These are phyloP conservation scores for Amazona ochrocephala DNA, from an alignment of 2,797 vertebrate species.

Conservation along the genomic window DNA sequence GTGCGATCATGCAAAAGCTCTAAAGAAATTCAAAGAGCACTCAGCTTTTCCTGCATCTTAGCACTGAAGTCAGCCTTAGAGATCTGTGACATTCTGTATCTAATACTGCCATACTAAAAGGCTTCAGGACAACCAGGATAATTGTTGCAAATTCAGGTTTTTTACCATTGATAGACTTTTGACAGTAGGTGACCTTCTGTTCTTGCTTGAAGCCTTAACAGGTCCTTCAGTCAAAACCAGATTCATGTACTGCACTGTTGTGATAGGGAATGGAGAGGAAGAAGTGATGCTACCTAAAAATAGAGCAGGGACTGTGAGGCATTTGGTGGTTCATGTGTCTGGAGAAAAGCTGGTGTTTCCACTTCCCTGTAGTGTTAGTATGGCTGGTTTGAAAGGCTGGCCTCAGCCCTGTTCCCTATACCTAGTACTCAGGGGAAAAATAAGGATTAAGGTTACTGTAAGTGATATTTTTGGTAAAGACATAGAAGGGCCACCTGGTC, in stretches of 20 bases:
- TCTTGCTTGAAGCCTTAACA: neutral
- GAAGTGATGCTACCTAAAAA: neutral
- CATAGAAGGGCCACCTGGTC: slow-evolving; percentile 35
- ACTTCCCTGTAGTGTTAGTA: neutral
- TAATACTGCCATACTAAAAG: neutral
- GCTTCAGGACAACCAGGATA: neutral
- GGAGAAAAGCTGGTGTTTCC: neutral
- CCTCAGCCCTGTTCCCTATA: neutral
- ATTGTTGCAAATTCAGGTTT: neutral
- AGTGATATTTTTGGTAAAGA: slow-evolving; percentile 51
- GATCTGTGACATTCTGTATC: neutral
- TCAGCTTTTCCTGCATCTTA: neutral
- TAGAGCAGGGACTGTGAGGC: neutral
- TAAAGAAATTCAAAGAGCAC: neutral
- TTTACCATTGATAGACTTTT: slow-evolving; percentile 41
- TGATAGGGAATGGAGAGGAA: neutral
- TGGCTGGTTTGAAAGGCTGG: neutral
- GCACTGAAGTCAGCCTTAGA: neutral
- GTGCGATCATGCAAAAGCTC: neutral
- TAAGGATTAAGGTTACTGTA: slow-evolving; percentile 32
- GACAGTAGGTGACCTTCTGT: neutral
- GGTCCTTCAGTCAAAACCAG: neutral
- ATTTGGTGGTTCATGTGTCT: neutral
- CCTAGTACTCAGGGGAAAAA: neutral
- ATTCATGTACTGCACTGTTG: neutral